These are phyloP conservation scores for Volucella inflata DNA, from an alignment of 2,888 invertebrate genomes.

Conservation along the genomic window DNA sequence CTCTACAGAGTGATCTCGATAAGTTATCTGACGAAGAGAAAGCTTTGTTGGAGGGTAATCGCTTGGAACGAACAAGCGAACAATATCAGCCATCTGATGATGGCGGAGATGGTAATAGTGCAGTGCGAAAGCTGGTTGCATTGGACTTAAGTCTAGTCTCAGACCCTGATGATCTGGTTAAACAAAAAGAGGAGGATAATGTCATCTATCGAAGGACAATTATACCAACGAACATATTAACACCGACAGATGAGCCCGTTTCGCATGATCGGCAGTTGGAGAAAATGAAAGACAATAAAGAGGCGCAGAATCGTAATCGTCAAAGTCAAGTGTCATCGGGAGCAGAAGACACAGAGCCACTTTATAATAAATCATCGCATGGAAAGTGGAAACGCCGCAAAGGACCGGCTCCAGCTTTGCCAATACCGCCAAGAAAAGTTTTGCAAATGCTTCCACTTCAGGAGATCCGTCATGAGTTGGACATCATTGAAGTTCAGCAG, in stretches of 20 bases:
- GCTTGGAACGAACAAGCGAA: slow-evolving; percentile 59
- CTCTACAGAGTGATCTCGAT: slow-evolving; percentile 80
- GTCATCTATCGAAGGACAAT: slow-evolving; percentile 80
- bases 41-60: slow-evolving; percentile 80
- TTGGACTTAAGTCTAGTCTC: slow-evolving; percentile 76
- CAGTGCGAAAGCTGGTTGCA: slow-evolving; percentile 74
- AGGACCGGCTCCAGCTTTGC: slow-evolving; percentile 92
- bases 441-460: slow-evolving; percentile 86
- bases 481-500: slow-evolving; percentile 93
- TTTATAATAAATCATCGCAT: slow-evolving; percentile 86
- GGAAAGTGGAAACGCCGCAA: slow-evolving; percentile 91
- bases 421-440: slow-evolving; percentile 88
- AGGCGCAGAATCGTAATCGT: slow-evolving; percentile 86
- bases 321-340: slow-evolving; percentile 82
- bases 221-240: slow-evolving; percentile 77
- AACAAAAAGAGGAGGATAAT: slow-evolving; percentile 77
- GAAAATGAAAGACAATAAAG: slow-evolving; percentile 86
- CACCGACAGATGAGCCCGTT: slow-evolving; percentile 76
- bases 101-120: slow-evolving; percentile 16
- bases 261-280: slow-evolving; percentile 83
- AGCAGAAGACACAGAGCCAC: slow-evolving; percentile 79
- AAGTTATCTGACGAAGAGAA: slow-evolving; percentile 81
- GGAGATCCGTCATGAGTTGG: slow-evolving; percentile 89
- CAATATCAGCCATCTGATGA: slow-evolving; percentile 37
- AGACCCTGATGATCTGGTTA: slow-evolving; percentile 51